Evolutionary conservation across 2,113 vertebrate species (phyloP), one percentile per base, ranked within the genome.

Genomic region (Mungos mungo): DNA sequence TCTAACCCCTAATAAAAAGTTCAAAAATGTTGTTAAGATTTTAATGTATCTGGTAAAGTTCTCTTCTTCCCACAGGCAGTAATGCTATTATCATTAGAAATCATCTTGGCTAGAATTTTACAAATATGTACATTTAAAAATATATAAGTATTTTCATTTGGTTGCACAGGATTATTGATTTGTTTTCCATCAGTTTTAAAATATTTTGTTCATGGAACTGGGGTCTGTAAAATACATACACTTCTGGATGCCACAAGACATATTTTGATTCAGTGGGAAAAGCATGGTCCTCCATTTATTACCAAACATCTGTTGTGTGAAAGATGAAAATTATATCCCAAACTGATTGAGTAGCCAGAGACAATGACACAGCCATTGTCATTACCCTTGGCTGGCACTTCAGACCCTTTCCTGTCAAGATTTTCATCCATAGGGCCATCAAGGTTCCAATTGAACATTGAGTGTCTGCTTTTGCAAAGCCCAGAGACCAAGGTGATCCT

Each of bases 231-330:
- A 74, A 96, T 57, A 83, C 21, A 76, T 12, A 9, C 97, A 71
- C 96, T 97, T 88, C 31, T 97, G 23, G 93, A 97, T 92, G n/a
- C 29, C 5, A 74, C 97, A 38, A 95, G 93, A 84, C 82, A 97
- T 19, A 96, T 81, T 93, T 81, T 96, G 29, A 82, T 97, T 65
- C 96, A 94, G 9, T 97, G 96, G 96, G 95, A 97, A 91, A 98
- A 97, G 27, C 95, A 97, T 27, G 18, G 93, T 14, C 79, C 96
- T 76, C 97, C 97, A 12, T 90, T 96, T 57, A 27, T 95, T 33
- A 83, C 72, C 1, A 7, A 45, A 47, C 57, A 10, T 3, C 52
- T 96, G 15, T 98, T 90, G 66, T 93, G 1, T 93, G 41, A 98
- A 95, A 83, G 97, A 97, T 23, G 92, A 97, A 76, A 90, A 86